Evolutionary conservation across 2,113 vertebrate species (phyloP), one percentile per base, ranked within the genome.

Genomic region (Onychostoma macrolepis): DNA sequence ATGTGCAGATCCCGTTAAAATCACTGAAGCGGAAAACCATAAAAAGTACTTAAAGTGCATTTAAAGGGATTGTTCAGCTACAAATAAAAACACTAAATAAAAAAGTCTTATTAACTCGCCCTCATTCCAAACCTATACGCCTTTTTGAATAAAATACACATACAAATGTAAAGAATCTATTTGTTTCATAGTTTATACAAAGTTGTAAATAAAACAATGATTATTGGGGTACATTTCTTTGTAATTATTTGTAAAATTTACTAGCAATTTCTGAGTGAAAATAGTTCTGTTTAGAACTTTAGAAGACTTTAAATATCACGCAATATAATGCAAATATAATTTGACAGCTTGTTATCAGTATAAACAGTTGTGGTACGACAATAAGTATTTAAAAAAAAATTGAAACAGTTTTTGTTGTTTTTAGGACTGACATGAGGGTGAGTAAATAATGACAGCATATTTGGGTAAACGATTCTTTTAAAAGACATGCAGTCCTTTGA

Each of bases 1-100:
- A 79, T 36, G 30, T n/a, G 77, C 19, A 24, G 12, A 63, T 80
- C 9, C 19, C 58, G 30, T 80, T 58, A 13, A 81, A 28, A 58
- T 63, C 53, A 63, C 30, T n/a, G n/a, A 30, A 45, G 24, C 12
- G 72, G 72, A 76, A 74, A 76, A 48, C 6, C 72, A 78, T 78
- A 78, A 53, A 76, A 78, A 80, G 33, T 21, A 58, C 21, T 0
- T 38, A 41, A 61, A 76, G 24, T 45, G 72, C 24, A 26, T 45
- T 24, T 43, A n/a, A 38, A 72, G 2, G 19, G 33, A 41, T 41
- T 41, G 8, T 38, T 74, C 19, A 74, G 19, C 69, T 41, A 72
- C 19, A 72, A 41, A 43, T 12, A 12, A n/a, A 12, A 38, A n/a
- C 41, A 3, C 17, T 21, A 71, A 71, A 36, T 38, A 11, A 48